Base-by-base conservation (phyloP, 2,113 vertebrate species). In the Mastomys coucha region DNA sequence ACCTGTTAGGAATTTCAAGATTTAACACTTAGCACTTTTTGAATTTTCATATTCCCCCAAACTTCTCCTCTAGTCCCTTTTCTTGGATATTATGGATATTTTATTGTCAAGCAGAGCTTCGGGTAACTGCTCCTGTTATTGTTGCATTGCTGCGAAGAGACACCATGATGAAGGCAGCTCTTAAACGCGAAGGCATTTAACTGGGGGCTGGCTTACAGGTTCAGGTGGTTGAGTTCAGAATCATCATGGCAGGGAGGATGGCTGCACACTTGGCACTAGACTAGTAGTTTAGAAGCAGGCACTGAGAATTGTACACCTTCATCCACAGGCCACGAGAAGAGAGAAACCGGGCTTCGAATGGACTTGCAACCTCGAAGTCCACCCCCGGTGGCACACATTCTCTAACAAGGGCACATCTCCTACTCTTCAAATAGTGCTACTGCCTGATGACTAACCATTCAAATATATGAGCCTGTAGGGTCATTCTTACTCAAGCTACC, bases 21-120 rank as follows among this genome's bases (percentile, higher is more conserved):
- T 87, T 97, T 85, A 98, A 94, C 69, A 85, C 65, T 93, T 95
- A 85, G 82, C 63, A 93, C 36, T 56, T 92, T 80, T 42, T 39
- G 3, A 12, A 93, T 84, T 7, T 77, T 91, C 22, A 63, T 63
- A 63, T 63, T 24, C 17, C 69, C 67, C 51, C 51, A 96, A 85
- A 96, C 93, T 94, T 63, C 82, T 65, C 76, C 91, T 42, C 17
- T 26, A 53, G 92, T 75, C 5, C 80, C 36, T 93, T 96, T 95
- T 93, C 24, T 58, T 90, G 80, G n/a, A 86, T 95, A 88, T 77
- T 96, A 95, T 91, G 60, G 45, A 45, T n/a, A 12, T 95, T 91
- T 80, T 91, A 95, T 93, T n/a, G 75, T 96, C 69, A 88, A 60
- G 22, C 51, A 97, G 76, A 45, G 33, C 14, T 96, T 96, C 95